Conservation (phyloP, 1,140 invertebrate genomes). For the Bicyclus anynana region DNA sequence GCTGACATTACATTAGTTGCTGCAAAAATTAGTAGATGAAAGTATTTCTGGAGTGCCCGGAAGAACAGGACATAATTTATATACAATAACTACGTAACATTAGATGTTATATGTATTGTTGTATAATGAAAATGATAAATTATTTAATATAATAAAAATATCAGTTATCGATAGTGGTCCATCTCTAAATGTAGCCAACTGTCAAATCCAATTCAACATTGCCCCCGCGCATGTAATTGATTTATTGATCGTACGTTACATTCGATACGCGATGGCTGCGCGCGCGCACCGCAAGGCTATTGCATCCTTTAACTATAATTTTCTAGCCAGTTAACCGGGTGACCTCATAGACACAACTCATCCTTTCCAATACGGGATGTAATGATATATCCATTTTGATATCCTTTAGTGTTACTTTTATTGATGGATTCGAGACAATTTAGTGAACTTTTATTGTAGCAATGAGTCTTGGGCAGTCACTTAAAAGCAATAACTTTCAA, state of each 20-base stretch:
- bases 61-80: too few relatives aligned
- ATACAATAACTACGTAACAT: too few relatives aligned
- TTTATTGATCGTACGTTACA: conserved; percentile 75
- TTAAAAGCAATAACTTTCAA: too few relatives aligned
- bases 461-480: too few relatives aligned
- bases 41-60: too few relatives aligned
- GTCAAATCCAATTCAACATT: conserved; percentile 74
- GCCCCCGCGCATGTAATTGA: conserved; percentile 72
- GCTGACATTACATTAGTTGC: too few relatives aligned
- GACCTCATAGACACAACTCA: conserved; percentile 58
- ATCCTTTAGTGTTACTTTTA: conserved; percentile 11
- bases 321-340: conserved; percentile 60
- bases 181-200: conserved; percentile 65
- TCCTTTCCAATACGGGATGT: conserved; percentile 45
- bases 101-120: not conserved
- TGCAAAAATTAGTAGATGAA: too few relatives aligned
- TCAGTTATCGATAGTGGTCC: conserved; percentile 34
- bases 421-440: conserved; percentile 1
- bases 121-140: not conserved
- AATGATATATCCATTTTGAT: conserved; percentile 30
- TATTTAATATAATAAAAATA: not conserved
- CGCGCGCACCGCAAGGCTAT: conserved; percentile 51
- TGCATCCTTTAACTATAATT: conserved; percentile 65
- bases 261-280: conserved; percentile 64
- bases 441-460: too few relatives aligned